Evolutionary conservation across 1,140 invertebrate species (phyloP), one percentile per base, ranked within the genome.

Genomic region (Platyscapa corneri): DNA sequence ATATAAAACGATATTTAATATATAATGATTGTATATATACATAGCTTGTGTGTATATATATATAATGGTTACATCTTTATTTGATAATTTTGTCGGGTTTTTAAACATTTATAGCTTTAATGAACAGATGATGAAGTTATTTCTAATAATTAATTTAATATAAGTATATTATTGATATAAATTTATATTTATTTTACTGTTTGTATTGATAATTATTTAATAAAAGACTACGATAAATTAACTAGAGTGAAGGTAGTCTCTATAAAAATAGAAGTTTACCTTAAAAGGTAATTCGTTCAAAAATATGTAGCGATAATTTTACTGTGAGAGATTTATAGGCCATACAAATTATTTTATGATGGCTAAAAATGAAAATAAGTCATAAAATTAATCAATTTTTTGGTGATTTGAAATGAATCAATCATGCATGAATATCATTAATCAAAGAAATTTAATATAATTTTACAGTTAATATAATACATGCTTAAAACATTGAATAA

Each of bases 351-450:
- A 72, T 72, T 72, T 72, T 72, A 72, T 39, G 67, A 72, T 72
- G 34, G 32, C 39, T 20, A 72, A 37, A 72, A 72, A 39, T 72
- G 5, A 72, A 16, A 72, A 72, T 3, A 72, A 72, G 6, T 18
- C 37, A 39, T 72, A 72, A 72, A 72, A 72, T 72, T 72, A 72
- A n/a, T n/a, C n/a, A 72, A 72, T 72, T 72, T 60, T 23, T 64
- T 42, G n/a, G n/a, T n/a, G n/a, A n/a, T n/a, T n/a, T n/a, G n/a
- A n/a, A n/a, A n/a, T n/a, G n/a, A n/a, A n/a, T n/a, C n/a, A n/a
- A n/a, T n/a, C n/a, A n/a, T n/a, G n/a, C n/a, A n/a, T n/a, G n/a
- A n/a, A n/a, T n/a, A n/a, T n/a, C n/a, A n/a, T n/a, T n/a, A n/a
- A n/a, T n/a, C n/a, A n/a, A n/a, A n/a, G n/a, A n/a, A n/a, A n/a